phyloP scores from a whole-genome alignment of 2,888 invertebrate genomes.

The Neoitamus cyanurus region DNA sequence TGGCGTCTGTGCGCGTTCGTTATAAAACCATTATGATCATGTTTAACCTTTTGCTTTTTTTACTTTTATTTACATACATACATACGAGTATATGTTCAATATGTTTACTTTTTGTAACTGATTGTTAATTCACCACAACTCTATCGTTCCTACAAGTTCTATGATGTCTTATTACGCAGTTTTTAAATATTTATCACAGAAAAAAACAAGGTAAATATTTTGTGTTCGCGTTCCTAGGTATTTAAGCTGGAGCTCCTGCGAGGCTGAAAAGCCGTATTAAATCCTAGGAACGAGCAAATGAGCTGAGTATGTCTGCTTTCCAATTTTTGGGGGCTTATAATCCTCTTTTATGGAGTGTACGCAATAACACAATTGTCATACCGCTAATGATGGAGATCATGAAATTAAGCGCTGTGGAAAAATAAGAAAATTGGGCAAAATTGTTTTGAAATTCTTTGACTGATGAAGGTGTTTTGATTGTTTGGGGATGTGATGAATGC shows the following conservation, averaged over 20 bases:
- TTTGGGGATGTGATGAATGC: too few relatives aligned
- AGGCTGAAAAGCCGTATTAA: not conserved
- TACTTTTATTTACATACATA: too few relatives aligned
- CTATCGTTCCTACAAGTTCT: too few relatives aligned
- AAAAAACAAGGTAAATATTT: not conserved
- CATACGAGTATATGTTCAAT: too few relatives aligned
- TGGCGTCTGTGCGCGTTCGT: too few relatives aligned
- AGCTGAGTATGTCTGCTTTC: not conserved
- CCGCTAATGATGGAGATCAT: not conserved
- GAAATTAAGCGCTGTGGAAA: not conserved
- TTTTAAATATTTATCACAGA: too few relatives aligned
- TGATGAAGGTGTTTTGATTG: not conserved
- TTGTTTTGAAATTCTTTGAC: not conserved
- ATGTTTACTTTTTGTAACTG: too few relatives aligned
- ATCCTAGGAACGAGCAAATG: not conserved
- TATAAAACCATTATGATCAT: too few relatives aligned
- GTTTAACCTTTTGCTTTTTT: too few relatives aligned
- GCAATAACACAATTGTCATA: not conserved
- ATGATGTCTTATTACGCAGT: too few relatives aligned
- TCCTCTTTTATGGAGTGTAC: not conserved
- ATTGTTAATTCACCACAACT: too few relatives aligned
- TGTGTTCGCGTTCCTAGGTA: not conserved
- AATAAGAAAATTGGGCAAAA: not conserved
- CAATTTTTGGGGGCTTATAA: not conserved
- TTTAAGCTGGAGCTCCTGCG: too few relatives aligned